Evolutionary conservation across 2,113 vertebrate species (phyloP).

Genomic region (Argyrosomus japonicus): DNA sequence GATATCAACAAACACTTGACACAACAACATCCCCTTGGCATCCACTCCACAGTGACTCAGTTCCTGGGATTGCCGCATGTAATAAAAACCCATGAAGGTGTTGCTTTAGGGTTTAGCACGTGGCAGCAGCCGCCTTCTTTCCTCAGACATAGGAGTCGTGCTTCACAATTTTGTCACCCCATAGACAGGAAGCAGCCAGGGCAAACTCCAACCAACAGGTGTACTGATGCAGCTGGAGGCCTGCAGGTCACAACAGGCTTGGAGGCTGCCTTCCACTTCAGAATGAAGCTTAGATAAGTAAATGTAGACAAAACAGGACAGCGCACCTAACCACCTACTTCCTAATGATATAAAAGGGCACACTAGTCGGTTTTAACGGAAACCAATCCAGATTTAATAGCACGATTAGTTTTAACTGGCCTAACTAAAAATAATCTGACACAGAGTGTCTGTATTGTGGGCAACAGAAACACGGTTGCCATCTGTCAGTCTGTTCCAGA

Average conservation of each 20-base stretch:
- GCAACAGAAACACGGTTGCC: not conserved
- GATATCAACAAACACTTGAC: slow-evolving; percentile 61
- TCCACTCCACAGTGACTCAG: slow-evolving; percentile 48
- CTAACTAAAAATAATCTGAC: not conserved
- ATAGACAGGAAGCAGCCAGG: slow-evolving; percentile 53
- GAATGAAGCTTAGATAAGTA: slow-evolving; percentile 33
- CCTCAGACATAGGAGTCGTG: slow-evolving; percentile 44
- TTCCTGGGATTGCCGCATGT: slow-evolving; percentile 44
- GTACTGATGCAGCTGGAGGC: slow-evolving; percentile 65
- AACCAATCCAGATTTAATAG: not conserved
- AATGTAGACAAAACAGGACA: slow-evolving; percentile 48
- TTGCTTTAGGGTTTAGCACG: slow-evolving; percentile 58
- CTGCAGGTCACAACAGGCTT: slow-evolving; percentile 69
- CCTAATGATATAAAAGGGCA: not conserved
- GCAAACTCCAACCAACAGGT: slow-evolving; percentile 64
- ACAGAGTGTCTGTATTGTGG: not conserved
- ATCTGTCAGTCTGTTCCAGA: slow-evolving; percentile 22
- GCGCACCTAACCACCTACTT: slow-evolving; percentile 14
- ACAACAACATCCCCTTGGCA: slow-evolving; percentile 47
- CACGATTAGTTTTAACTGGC: not conserved
- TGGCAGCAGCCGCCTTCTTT: slow-evolving; percentile 56
- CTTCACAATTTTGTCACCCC: slow-evolving; percentile 30
- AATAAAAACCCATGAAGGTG: slow-evolving; percentile 51
- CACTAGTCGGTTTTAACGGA: not conserved
- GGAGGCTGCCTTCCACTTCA: slow-evolving; percentile 26